Conservation (phyloP, 2,888 invertebrate species). For the Baccha elongata region DNA sequence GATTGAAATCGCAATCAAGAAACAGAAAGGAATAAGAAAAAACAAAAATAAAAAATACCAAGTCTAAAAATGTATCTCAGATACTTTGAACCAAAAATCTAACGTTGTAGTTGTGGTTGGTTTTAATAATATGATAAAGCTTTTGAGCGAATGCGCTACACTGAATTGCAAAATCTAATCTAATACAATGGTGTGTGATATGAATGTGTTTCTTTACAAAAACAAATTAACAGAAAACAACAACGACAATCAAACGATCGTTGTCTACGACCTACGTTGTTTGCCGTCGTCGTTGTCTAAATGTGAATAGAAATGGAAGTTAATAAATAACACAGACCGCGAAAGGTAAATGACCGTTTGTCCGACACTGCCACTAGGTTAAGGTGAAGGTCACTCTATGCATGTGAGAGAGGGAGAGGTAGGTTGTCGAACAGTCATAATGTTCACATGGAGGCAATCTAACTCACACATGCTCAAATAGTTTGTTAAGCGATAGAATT, state of each 20-base stretch:
- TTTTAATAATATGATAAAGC: constrained; percentile 15
- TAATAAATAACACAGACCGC: constrained; percentile 55
- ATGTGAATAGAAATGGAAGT: constrained; percentile 53
- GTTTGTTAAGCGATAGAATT: constrained; percentile 31
- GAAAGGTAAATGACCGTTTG: constrained; percentile 82
- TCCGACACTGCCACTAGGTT: constrained; percentile 83
- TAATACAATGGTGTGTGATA: constrained; percentile 25
- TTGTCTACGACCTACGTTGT: background rate
- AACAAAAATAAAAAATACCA: constrained; percentile 12
- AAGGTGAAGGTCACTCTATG: constrained; percentile 82
- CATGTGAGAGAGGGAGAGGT: constrained; percentile 45
- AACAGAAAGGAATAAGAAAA: constrained; percentile 18
- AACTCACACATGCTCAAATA: constrained; percentile 10
- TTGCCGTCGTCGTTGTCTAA: constrained; percentile 25
- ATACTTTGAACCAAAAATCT: constrained; percentile 39
- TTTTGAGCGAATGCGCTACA: constrained; percentile 20
- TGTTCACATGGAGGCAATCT: background rate
- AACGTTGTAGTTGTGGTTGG: constrained; percentile 23
- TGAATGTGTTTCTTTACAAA: constrained; percentile 17
- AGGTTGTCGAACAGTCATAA: constrained; percentile 24
- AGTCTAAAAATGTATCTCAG: constrained; percentile 50
- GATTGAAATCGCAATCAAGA: constrained; percentile 45
- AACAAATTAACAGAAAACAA: constrained; percentile 12
- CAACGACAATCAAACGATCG: constrained; percentile 1
- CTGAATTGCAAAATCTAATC: constrained; percentile 25